phyloP scores from a whole-genome alignment of 2,113 vertebrate genomes.

The Paratilapia polleni region DNA sequence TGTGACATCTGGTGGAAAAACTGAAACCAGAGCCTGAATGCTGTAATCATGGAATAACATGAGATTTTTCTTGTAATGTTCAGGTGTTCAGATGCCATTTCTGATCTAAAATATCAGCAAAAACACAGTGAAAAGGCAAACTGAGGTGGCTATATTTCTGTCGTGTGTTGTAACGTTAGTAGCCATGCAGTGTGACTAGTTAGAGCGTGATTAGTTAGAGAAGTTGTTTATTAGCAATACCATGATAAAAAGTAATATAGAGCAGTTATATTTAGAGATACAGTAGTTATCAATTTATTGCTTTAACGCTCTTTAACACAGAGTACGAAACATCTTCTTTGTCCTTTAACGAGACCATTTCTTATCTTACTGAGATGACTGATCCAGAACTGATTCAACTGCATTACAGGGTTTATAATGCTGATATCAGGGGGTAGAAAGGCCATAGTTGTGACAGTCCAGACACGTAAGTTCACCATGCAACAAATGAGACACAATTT shows the following conservation, averaged over 20 bases:
- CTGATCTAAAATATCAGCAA: neutral
- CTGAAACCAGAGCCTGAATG: neutral
- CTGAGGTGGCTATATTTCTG: accelerated
- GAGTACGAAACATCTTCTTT: accelerated
- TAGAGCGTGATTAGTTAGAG: neutral
- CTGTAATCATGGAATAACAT: neutral
- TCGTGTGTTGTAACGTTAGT: neutral
- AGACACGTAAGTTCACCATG: neutral
- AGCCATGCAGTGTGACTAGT: neutral
- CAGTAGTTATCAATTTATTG: neutral
- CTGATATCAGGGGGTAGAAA: neutral
- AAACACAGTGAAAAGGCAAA: neutral
- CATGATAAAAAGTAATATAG: neutral
- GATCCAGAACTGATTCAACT: neutral
- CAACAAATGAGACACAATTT: neutral
- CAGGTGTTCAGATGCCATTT: neutral
- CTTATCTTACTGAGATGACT: neutral
- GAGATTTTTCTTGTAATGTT: neutral
- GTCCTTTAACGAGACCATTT: neutral
- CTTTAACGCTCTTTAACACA: neutral
- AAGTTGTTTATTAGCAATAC: neutral
- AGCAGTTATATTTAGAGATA: neutral
- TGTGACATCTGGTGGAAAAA: neutral
- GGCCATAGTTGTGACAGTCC: neutral
- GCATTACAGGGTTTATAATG: neutral